Evolutionary conservation across 2,113 vertebrate species (phyloP).

Genomic region (Syngnathus typhle): DNA sequence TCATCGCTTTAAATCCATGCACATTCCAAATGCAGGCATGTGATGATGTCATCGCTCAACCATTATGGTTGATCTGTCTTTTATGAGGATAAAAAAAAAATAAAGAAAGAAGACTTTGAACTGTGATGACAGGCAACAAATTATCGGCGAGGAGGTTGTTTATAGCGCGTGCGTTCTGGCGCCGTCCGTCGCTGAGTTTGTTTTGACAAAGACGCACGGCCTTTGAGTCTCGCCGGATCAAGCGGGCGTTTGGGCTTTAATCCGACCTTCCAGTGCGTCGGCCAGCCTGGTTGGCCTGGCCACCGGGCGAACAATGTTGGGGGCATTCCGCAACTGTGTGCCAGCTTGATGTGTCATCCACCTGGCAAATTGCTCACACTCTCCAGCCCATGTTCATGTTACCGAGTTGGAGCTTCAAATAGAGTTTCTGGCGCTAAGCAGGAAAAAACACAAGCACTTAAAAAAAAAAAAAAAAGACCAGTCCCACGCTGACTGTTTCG

Average conservation of each 20-base stretch:
- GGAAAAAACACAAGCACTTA: background rate
- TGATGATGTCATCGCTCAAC: constrained; percentile 22
- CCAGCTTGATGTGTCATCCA: background rate
- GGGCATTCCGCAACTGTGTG: background rate
- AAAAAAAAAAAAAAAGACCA: background rate
- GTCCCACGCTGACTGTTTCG: background rate
- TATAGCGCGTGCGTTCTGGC: background rate
- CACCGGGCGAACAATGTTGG: background rate
- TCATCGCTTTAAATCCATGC: constrained; percentile 13
- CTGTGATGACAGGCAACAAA: constrained; percentile 12
- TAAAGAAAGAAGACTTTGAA: constrained; percentile 8
- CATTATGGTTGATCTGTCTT: background rate
- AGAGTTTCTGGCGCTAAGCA: background rate
- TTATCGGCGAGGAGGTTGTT: background rate
- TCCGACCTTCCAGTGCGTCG: background rate
- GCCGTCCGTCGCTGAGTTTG: constrained; percentile 30
- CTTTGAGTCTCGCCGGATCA: background rate
- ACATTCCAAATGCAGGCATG: constrained; percentile 4
- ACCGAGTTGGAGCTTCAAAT: background rate
- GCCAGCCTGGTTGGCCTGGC: background rate
- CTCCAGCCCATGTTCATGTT: background rate
- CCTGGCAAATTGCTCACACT: background rate
- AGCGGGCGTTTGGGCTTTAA: constrained; percentile 6
- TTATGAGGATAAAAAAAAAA: no score
- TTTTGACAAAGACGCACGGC: constrained; percentile 17